phyloP scores from a whole-genome alignment of 2,888 invertebrate genomes.

The Dyspetes luteomarginatus region DNA sequence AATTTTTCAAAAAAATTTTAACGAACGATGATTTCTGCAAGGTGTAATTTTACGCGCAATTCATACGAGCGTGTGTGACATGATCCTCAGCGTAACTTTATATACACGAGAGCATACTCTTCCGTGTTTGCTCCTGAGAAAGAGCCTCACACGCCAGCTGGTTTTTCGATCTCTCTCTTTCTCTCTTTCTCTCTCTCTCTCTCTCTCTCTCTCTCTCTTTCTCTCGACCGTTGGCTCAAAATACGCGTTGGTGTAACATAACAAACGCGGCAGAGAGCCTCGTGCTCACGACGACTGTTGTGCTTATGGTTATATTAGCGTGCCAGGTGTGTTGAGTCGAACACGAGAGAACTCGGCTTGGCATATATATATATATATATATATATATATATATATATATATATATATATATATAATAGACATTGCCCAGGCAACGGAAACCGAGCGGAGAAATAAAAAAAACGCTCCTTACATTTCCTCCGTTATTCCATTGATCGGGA shows the following conservation, averaged over 20 bases:
- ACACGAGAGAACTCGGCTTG: background rate
- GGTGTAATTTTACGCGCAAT: background rate
- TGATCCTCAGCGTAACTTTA: conserved; percentile 21
- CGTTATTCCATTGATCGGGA: conserved; percentile 27
- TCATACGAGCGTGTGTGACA: too few species aligned
- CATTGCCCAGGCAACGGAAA: conserved; percentile 52
- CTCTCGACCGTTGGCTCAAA: conserved; percentile 1
- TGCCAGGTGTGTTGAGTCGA: conserved; percentile 41
- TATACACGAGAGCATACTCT: conserved; percentile 19
- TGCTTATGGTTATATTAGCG: conserved; percentile 13
- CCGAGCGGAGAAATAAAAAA: background rate
- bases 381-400: too few species aligned
- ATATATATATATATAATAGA: conserved; percentile 18
- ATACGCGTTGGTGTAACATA: conserved; percentile 28
- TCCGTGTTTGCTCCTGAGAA: too few species aligned
- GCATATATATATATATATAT: conserved; percentile 2
- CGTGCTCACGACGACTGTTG: conserved; percentile 54
- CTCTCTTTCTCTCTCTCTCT: conserved; percentile 12
- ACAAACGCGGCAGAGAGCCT: conserved; percentile 40
- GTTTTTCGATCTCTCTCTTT: conserved; percentile 36
- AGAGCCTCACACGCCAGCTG: too few species aligned
- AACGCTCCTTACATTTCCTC: conserved; percentile 10
- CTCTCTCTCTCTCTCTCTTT: conserved; percentile 29
- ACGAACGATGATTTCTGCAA: background rate
- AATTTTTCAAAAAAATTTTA: background rate